Evolutionary conservation across 1,140 invertebrate species (phyloP), one percentile per base, ranked within the genome.

Genomic region (Papilio glaucus): DNA sequence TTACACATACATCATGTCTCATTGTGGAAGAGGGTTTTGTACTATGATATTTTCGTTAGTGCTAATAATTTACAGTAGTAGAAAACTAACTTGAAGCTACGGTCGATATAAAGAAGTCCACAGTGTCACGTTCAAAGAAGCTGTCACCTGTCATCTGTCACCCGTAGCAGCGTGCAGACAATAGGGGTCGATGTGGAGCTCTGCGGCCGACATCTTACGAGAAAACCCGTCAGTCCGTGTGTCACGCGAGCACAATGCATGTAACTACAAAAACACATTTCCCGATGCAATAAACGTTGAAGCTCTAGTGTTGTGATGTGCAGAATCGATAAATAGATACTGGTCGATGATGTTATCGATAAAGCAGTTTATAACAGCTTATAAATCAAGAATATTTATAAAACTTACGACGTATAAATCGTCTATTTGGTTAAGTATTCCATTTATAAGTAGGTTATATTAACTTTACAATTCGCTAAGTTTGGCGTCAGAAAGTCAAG

Each of bases 91-190:
- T 57, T 57, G 21, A 26, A 4, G 21, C 49, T 57, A 41, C 4
- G 2, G 29, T 33, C 39, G 8, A 39, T 41, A 57, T 26, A 57
- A 57, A 57, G 49, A 18, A 26, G 10, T 57, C 9, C 49, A 24
- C 49, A 24, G 49, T 57, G 49, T 57, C 49, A 57, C 49, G 49
- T 57, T 57, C 49, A 57, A 24, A 57, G 49, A 57, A 26, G 21
- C 49, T 57, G 49, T 57, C 49, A 57, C 49, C 49, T 53, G 49
- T 53, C 49, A 53, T 18, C 2, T 12, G 49, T 45, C 21, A 57
- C 21, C 21, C 21, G 49, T 21, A 57, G 49, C 49, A 26, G 10
- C 10, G 10, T 18, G 15, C 21, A 57, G 49, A 24, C 49, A 57
- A 24, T 57, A 10, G 49, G 49, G 49, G 49, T 57, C 49, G 49